These are phyloP conservation scores for Irena cyanogastra DNA, from an alignment of 2,113 vertebrate genomes.

Conservation along the genomic window DNA sequence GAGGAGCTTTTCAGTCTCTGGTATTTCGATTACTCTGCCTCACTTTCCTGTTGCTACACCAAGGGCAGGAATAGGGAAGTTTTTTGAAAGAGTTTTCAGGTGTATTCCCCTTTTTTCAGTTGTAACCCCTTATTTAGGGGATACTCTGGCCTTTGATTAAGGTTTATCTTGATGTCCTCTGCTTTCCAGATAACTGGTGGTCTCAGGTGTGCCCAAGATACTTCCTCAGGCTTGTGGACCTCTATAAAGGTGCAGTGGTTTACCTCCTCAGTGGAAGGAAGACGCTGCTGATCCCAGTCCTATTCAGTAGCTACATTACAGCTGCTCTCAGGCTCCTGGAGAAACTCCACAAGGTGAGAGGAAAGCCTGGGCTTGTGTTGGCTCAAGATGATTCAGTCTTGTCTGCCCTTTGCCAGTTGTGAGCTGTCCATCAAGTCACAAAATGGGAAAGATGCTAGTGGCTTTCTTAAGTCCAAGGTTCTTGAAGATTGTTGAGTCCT, in stretches of 20 bases:
- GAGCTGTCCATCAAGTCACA: background rate
- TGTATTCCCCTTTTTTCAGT: background rate
- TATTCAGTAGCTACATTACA: conserved; percentile 89
- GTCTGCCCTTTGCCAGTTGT: background rate
- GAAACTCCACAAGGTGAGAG: conserved; percentile 90
- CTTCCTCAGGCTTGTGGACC: conserved; percentile 89
- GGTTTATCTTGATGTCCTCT: background rate
- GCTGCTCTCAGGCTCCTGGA: conserved; percentile 88
- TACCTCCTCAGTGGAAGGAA: conserved; percentile 90
- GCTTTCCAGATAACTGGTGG: conserved; percentile 95
- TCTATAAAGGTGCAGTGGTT: conserved; percentile 92
- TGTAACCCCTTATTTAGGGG: background rate
- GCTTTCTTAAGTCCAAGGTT: background rate
- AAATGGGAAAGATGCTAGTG: background rate
- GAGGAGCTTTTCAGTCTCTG: background rate
- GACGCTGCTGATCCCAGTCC: conserved; percentile 83
- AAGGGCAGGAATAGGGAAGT: background rate
- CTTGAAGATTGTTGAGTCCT: background rate
- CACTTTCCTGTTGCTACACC: background rate
- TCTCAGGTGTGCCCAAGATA: conserved; percentile 85
- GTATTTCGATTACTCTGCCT: background rate
- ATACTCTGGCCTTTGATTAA: background rate
- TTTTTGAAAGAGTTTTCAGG: background rate
- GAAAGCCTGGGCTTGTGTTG: background rate
- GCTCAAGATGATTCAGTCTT: background rate